A percentile compares a stretch with the other conserved stretches of the same genome.
These are phyloP conservation scores for Xenops minutus DNA, from an alignment of 2,797 vertebrate genomes.

Conservation along the genomic window DNA sequence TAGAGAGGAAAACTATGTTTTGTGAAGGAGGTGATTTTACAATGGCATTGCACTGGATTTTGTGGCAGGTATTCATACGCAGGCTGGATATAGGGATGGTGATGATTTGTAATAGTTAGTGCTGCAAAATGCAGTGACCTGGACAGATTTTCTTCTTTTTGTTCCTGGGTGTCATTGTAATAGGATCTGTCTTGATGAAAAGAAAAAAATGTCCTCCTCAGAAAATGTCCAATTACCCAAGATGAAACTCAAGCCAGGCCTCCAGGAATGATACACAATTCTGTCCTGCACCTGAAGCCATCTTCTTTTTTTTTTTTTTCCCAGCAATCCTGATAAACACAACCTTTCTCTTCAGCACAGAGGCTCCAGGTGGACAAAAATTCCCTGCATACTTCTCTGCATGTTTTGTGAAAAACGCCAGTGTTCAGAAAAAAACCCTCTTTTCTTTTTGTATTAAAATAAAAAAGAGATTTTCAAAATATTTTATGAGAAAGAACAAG, in stretches of 20 bases:
- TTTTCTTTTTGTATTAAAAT: not conserved
- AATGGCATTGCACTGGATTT: not conserved
- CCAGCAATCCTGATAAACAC: not conserved
- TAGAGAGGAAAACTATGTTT: conserved; percentile 32
- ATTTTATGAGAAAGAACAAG: not conserved
- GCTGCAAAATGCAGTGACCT: not conserved
- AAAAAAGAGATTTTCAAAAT: not conserved
- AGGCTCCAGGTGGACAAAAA: not conserved
- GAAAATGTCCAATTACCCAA: conserved; percentile 14
- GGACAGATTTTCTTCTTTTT: not conserved
- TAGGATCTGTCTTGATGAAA: conserved; percentile 18
- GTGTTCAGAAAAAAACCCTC: not conserved
- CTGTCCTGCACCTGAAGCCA: conserved; percentile 8
- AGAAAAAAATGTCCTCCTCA: not conserved
- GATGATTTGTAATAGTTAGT: conserved; percentile 52
- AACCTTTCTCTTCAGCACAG: not conserved
- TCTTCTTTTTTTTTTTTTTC: not conserved
- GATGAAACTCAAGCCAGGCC: not conserved
- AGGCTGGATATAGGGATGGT: not conserved
- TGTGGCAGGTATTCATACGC: conserved; percentile 10
- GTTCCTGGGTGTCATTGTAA: not conserved
- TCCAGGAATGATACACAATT: conserved; percentile 23
- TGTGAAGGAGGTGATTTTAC: conserved; percentile 37
- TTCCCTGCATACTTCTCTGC: not conserved
- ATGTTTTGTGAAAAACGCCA: not conserved